Percentiles rank a stretch among this genome's conserved stretches.
These are phyloP conservation scores for rat (Rattus norvegicus) DNA, from an alignment of 2,113 vertebrate genomes.

Conservation along the genomic window GRCr8 NC_086025.1:7311001-7311500, in stretches of 20 bases:
- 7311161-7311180: neutral
- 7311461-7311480: neutral
- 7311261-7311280: neutral
- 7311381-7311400: neutral
- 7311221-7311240: neutral
- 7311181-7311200: constrained; percentile 29
- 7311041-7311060: neutral
- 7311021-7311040: neutral
- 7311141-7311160: constrained; percentile 10
- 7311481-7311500: neutral
- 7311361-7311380: neutral
- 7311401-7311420: neutral
- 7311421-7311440: neutral
- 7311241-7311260: neutral
- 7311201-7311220: neutral
- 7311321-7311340: neutral
- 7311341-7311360: neutral
- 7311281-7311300: neutral
- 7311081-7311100: neutral
- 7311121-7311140: neutral
- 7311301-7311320: neutral
- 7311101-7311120: neutral
- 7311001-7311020: neutral
- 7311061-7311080: neutral
- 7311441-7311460: neutral